Evolutionary conservation across 2,113 vertebrate genomes (phyloP), one percentile per base, ranked within the genome.

Genomic region (Odobenus rosmarus): DNA sequence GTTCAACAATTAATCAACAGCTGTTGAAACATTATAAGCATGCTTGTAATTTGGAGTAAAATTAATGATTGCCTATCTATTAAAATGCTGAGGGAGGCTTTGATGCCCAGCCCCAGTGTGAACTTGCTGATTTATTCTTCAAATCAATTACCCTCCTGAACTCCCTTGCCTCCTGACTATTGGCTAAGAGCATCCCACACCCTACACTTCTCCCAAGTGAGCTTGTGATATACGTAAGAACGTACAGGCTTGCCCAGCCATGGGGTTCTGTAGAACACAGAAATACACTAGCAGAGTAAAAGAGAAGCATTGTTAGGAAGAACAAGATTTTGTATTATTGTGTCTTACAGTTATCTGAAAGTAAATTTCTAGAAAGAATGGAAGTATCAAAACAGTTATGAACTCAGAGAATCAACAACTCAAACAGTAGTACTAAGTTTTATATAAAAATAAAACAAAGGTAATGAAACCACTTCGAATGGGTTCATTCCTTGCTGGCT

Each of bases 11-110:
- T 98, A 98, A 99, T 98, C 98, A 98, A 83, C 98, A 98, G 95
- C 98, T 98, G 98, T 92, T 98, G 98, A 98, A 99, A 98, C 97
- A 96, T 97, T 98, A 98, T 97, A 98, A 98, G 92, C 64, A 96
- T 94, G 93, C 89, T 98, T 98, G 95, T 96, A 98, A 98, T 98
- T 98, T 98, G 96, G 97, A 94, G 77, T 93, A 88, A 98, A 98
- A 98, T 97, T 98, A 98, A 98, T 99, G 98, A 99, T 97, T 90
- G 97, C 76, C 96, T 98, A 96, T 98, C 97, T 98, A 97, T 95
- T 97, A 97, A 98, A 97, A 97, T 94, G 97, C 88, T 97, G 95
- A 95, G 97, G 96, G 88, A 98, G 96, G 72, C 72, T 98, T 98
- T 98, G 97, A 97, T 98, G 98, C 87, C 77, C 95, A 98, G 96